A percentile compares a stretch with the other conserved stretches of the same genome.
These are phyloP conservation scores for Pseudolycoriella hygida DNA, from an alignment of 2,888 invertebrate genomes.

Conservation along the genomic window DNA sequence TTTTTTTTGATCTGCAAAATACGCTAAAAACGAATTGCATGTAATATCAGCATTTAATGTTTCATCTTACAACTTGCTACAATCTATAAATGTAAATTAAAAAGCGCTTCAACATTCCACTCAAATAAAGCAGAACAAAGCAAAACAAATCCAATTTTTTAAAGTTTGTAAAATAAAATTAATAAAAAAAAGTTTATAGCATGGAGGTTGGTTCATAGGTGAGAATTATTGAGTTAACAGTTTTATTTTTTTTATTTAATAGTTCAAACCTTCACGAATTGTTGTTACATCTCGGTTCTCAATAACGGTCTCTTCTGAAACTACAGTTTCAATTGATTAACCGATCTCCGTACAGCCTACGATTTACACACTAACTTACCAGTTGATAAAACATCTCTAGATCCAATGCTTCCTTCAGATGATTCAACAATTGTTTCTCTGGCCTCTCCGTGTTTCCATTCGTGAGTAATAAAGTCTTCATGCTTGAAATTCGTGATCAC, in stretches of 20 bases:
- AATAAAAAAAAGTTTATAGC: too few species aligned
- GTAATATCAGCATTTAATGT: too few species aligned
- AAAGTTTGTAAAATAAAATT: too few species aligned
- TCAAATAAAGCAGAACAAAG: too few species aligned
- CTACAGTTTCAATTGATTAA: neutral
- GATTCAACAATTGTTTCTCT: slow-evolving; percentile 19
- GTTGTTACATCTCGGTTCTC: slow-evolving; percentile 18
- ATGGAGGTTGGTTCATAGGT: too few species aligned
- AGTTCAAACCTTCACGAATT: slow-evolving; percentile 16
- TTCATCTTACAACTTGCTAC: too few species aligned
- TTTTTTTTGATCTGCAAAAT: too few species aligned
- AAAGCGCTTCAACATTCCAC: too few species aligned
- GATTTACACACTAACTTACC: neutral
- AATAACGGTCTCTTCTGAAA: slow-evolving; percentile 11
- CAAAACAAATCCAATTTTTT: too few species aligned
- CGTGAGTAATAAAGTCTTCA: slow-evolving; percentile 64
- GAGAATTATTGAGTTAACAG: neutral
- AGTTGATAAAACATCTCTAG: neutral
- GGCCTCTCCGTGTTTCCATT: slow-evolving; percentile 46
- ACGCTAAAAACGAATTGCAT: too few species aligned
- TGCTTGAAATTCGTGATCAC: slow-evolving; percentile 66
- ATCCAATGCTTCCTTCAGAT: neutral
- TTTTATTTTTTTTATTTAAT: slow-evolving; percentile 14
- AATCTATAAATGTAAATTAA: too few species aligned
- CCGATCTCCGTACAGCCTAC: neutral